A percentile compares a stretch with the other conserved stretches of the same genome.
Evolutionary conservation across 2,797 vertebrate genomes (phyloP).

Genomic region (Cephalopachus bancanus): DNA sequence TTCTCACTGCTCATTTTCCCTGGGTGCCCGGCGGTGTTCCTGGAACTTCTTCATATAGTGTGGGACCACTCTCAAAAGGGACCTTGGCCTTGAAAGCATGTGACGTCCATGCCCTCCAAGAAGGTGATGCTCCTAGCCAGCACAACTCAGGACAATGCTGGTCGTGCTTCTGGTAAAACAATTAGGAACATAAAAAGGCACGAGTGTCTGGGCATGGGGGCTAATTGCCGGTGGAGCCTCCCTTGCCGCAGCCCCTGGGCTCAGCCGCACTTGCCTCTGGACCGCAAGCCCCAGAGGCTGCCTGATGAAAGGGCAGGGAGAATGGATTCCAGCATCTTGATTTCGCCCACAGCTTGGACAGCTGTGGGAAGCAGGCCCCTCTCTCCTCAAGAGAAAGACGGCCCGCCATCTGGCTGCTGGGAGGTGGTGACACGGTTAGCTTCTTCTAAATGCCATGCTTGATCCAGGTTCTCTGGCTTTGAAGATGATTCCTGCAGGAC

Average conservation of each 20-base stretch:
- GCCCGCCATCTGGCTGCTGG: constrained; percentile 71
- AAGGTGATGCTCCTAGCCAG: not conserved
- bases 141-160: not conserved
- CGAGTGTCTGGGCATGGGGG: not conserved
- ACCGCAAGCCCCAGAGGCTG: constrained; percentile 53
- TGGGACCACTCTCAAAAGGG: not conserved
- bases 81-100: not conserved
- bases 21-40: not conserved
- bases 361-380: constrained; percentile 65
- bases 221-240: constrained; percentile 59
- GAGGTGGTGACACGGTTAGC: not conserved
- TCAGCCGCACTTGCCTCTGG: constrained; percentile 57
- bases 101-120: not conserved
- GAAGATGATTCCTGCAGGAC: constrained; percentile 69
- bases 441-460: constrained; percentile 49
- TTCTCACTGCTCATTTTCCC: not conserved
- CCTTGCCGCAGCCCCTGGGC: constrained; percentile 37
- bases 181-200: constrained; percentile 63
- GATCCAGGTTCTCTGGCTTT: constrained; percentile 68
- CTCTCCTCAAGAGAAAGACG: constrained; percentile 42
- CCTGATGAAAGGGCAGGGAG: constrained; percentile 78
- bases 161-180: constrained; percentile 16
- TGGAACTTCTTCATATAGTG: not conserved
- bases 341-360: constrained; percentile 74
- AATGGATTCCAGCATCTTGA: constrained; percentile 73